These are phyloP conservation scores for Hesperophylax magnus DNA, from an alignment of 1,140 invertebrate species.

Conservation along the genomic window DNA sequence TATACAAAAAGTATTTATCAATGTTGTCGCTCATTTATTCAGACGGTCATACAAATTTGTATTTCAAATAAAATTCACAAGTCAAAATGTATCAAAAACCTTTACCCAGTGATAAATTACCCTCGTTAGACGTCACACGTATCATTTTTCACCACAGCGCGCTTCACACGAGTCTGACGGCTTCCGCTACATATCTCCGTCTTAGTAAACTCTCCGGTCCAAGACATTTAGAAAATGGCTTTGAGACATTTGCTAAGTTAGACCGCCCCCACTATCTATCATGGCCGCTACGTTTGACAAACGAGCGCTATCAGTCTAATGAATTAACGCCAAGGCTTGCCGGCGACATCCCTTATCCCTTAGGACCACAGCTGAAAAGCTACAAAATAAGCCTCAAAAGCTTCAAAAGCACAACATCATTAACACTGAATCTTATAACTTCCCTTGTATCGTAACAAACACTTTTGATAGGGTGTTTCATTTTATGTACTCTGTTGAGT, in stretches of 20 bases:
- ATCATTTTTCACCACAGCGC: no score
- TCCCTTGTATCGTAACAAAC: neutral
- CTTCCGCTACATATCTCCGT: conserved; percentile 17
- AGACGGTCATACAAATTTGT: no score
- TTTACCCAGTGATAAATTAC: no score
- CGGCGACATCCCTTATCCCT: conserved; percentile 38
- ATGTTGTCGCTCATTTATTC: no score
- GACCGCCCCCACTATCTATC: conserved; percentile 18
- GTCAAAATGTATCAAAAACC: no score
- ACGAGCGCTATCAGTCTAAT: conserved; percentile 46
- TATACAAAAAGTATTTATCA: no score
- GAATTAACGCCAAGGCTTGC: conserved; percentile 45
- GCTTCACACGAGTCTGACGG: neutral
- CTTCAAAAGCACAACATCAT: neutral
- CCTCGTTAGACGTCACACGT: no score
- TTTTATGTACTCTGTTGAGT: neutral
- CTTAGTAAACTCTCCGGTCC: conserved; percentile 33
- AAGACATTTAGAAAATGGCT: conserved; percentile 41
- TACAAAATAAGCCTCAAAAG: neutral
- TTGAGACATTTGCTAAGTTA: conserved; percentile 38
- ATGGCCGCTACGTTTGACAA: conserved; percentile 39
- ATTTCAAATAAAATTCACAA: no score
- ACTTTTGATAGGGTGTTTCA: neutral
- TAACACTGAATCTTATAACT: neutral
- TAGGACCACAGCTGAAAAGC: conserved; percentile 1